Base-by-base conservation (phyloP, 1,140 invertebrate species). In the Aleiodes sp. region DNA sequence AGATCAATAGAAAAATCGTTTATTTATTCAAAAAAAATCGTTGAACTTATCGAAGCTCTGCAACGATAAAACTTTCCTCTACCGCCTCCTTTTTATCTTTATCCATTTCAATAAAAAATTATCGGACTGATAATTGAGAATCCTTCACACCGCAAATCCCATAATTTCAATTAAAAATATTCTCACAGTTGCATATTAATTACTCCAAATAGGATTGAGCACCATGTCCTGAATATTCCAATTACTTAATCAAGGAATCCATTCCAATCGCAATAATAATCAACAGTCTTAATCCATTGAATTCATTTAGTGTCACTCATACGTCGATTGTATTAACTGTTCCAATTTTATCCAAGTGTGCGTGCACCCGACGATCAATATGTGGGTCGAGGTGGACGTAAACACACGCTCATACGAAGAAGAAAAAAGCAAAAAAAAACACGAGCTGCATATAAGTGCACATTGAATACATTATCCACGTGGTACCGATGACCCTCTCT, bases 321-420 rank as follows among this genome's bases (percentile, higher is more conserved):
- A 52, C 21, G 46, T 52, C 46, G 46, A 52, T 52, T 52, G 19
- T 24, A 52, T 52, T 52, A 52, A 52, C 46, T 52, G 46, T 21
- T 52, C 46, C 46, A 52, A 52, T 52, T 52, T 52, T 52, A 24
- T 4, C 46, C 19, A 16, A 52, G 16, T 24, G 46, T 52, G 21
- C 46, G 46, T 52, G 21, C 16, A 24, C 46, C 46, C 16, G 46
- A 29, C 52, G 37, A 28, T 37, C 57, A 61, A 63, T 56, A 69
- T 69, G 67, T 69, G 35, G 67, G 67, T 69, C 67, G 60, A 69
- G 67, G 31, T 59, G 57, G 19, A 26, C 12, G 16, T 41, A 41
- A 24, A 39, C 35, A 43, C 26, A 59, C 7, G 1, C 12, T 33
- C 12, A 26, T 59, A 59, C 26, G 29, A 56, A 65, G 35, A 28